Base-by-base conservation (phyloP, 2,797 vertebrate species). In the Tokudaia muenninki region DNA sequence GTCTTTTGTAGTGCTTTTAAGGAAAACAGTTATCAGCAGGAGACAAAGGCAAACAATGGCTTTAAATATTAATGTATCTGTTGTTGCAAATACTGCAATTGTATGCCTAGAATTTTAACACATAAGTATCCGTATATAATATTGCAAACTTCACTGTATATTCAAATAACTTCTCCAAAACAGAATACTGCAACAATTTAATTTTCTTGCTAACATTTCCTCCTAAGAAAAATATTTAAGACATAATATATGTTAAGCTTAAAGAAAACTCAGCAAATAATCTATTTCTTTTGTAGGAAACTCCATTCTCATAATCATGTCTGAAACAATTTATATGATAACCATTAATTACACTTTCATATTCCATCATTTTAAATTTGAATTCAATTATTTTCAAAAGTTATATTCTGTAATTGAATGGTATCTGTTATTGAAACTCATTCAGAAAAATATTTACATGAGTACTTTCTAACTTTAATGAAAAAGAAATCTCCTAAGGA, bases 1-100 rank as follows among this genome's bases (percentile, higher is more conserved):
- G 98, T 98, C 99, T 98, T 99, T 99, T 99, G 99, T 98, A 99
- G 99, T 98, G 99, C 98, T 99, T 99, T 99, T 99, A 99, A 99
- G 98, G 98, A 98, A 99, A 99, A 99, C 98, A 96, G 97, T 99
- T 99, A 99, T 99, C 99, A 99, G 99, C 98, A 99, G 98, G 99
- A 99, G 99, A 99, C 98, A 99, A 98, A 98, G 98, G 98, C 96
- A 98, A 98, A 98, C 94, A 98, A 97, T 97, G 95, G 63, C 97
- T 98, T 98, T 98, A 98, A 98, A 98, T 98, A 98, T 98, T 98
- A 98, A 98, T 98, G 98, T 98, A 98, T 98, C 97, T 96, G 67
- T 96, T 97, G 98, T 98, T 98, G 98, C 95, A 98, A 98, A 83
- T 95, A 98, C 74, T 97, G 87, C 87, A 97, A 94, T 95, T 97